A percentile compares a stretch with the other conserved stretches of the same genome.
These are phyloP conservation scores for Leptinotarsa juncta DNA, from an alignment of 2,888 invertebrate genomes.

Conservation along the genomic window DNA sequence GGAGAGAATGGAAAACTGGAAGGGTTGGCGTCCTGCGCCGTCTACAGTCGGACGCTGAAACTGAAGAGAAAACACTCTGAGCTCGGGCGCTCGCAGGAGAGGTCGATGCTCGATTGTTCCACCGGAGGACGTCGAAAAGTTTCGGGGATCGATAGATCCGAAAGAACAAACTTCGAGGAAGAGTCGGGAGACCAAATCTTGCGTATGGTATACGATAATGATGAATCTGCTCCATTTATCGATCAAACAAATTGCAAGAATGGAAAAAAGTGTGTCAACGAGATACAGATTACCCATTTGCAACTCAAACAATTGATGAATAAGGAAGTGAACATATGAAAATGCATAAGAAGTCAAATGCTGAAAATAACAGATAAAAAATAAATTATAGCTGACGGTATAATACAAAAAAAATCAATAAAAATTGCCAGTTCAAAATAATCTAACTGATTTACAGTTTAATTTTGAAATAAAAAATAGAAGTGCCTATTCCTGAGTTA, in stretches of 20 bases:
- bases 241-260: neutral
- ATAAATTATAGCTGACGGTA: too few relatives aligned
- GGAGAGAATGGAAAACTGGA: conserved; percentile 57
- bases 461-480: too few relatives aligned
- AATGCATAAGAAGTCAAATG: too few relatives aligned
- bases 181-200: neutral
- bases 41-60: conserved; percentile 46
- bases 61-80: conserved; percentile 28
- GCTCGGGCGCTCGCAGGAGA: conserved; percentile 8
- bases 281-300: too few relatives aligned
- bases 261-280: neutral
- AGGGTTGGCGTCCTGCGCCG: conserved; percentile 58
- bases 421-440: too few relatives aligned
- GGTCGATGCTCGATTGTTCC: conserved; percentile 24
- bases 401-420: too few relatives aligned
- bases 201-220: neutral
- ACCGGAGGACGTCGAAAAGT: conserved; percentile 28
- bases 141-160: conserved; percentile 33
- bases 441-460: too few relatives aligned
- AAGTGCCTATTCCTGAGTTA: too few relatives aligned
- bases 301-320: too few relatives aligned
- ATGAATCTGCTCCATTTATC: too few relatives aligned
- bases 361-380: too few relatives aligned
- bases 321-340: too few relatives aligned
- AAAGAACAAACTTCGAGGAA: conserved; percentile 31